Evolutionary conservation across 2,797 vertebrate genomes (phyloP).

Genomic region (Melanogrammus aeglefinus): DNA sequence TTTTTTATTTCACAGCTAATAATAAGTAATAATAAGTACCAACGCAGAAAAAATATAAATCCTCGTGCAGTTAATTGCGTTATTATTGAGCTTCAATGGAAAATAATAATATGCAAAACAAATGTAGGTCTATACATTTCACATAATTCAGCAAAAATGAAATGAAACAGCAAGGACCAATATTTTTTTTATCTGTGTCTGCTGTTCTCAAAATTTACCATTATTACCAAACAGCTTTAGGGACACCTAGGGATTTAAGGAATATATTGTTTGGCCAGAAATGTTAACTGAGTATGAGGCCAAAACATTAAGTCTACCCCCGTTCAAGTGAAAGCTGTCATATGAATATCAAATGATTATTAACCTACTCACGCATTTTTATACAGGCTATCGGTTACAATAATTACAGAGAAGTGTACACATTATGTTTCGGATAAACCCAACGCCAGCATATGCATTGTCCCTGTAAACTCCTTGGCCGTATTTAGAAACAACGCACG

Average conservation of each 20-base stretch:
- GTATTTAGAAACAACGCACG: not conserved
- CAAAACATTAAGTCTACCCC: not conserved
- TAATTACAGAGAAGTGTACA: not conserved
- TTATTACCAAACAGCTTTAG: not conserved
- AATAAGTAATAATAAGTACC: too few species aligned
- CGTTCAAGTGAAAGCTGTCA: not conserved
- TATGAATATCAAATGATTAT: not conserved
- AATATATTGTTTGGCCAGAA: not conserved
- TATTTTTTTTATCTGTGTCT: not conserved
- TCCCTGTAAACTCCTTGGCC: not conserved
- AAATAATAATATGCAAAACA: not conserved
- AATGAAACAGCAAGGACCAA: not conserved
- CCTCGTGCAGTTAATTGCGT: not conserved
- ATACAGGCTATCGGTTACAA: not conserved
- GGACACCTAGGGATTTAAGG: not conserved
- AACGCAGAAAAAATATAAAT: not conserved
- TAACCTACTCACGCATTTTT: not conserved
- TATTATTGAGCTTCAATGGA: not conserved
- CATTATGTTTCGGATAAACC: not conserved
- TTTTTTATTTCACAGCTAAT: not conserved
- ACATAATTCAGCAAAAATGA: not conserved
- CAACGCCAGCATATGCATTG: not conserved
- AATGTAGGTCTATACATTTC: not conserved
- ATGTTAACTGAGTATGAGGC: not conserved
- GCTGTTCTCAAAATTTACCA: not conserved